Evolutionary conservation across 2,113 vertebrate species (phyloP).

Genomic region (Ancistrus triradiatus): DNA sequence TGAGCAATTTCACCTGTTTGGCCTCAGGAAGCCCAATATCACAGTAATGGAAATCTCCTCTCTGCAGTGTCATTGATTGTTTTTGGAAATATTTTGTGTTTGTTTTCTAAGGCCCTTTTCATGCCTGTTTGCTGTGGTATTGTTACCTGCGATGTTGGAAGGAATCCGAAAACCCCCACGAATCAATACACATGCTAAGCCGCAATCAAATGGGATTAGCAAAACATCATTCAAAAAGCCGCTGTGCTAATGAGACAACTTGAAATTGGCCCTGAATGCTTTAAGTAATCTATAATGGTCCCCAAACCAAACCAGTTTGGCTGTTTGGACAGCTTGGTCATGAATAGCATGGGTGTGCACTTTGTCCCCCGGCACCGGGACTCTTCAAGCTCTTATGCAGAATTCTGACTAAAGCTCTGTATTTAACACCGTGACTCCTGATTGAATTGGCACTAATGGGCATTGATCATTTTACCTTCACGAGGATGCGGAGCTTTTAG

Average conservation of each 20-base stretch:
- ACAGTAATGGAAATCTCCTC: constrained; percentile 8
- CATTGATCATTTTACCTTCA: no score
- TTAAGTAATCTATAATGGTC: no score
- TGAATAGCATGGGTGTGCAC: no score
- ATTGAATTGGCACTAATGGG: no score
- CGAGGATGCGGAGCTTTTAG: no score
- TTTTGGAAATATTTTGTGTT: background rate
- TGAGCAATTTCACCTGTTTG: constrained; percentile 27
- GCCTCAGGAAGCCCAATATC: constrained; percentile 1
- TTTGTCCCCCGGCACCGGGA: no score
- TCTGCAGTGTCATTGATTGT: constrained; percentile 15
- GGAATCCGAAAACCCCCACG: background rate
- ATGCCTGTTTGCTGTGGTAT: constrained; percentile 6
- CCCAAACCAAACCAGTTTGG: no score
- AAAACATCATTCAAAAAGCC: constrained; percentile 16
- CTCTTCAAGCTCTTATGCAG: no score
- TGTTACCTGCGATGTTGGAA: constrained; percentile 1
- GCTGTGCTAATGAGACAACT: background rate
- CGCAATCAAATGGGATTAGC: constrained; percentile 1
- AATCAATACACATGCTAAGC: constrained; percentile 19
- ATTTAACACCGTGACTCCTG: no score
- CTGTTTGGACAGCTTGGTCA: no score
- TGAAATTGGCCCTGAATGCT: no score
- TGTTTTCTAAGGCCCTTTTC: background rate
- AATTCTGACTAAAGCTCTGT: no score